Evolutionary conservation across 64 coral and sea anemone species (phyloP).

Genomic region (Porites lutea): DNA sequence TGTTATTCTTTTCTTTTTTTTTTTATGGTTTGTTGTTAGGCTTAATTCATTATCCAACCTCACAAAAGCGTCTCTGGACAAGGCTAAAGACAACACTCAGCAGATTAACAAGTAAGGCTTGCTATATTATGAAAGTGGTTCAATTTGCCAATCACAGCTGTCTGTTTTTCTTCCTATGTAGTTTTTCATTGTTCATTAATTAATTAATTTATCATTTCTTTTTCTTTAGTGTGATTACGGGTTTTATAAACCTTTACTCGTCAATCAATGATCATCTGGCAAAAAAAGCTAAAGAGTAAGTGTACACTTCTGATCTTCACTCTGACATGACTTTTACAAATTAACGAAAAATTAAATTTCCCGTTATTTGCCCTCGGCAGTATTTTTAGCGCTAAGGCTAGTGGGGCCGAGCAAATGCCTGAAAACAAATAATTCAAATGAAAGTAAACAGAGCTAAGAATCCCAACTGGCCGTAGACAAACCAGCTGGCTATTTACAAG

Average conservation of each 20-base stretch:
- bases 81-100: background rate
- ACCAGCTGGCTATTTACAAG: no score
- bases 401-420: no score
- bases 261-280: slow-evolving; percentile 18
- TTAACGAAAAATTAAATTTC: no score
- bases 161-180: background rate
- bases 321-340: no score
- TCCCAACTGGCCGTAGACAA: no score
- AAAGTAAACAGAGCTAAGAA: no score
- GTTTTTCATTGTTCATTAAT: no score
- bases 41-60: background rate
- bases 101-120: slow-evolving; percentile 25
- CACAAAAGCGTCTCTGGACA: slow-evolving; percentile 1
- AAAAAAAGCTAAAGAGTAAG: slow-evolving; percentile 2
- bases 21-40: background rate
- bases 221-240: background rate
- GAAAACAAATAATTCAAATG: no score
- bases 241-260: background rate
- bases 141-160: background rate
- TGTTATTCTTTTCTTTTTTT: background rate
- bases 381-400: no score
- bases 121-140: no score
- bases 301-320: no score
- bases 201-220: background rate
- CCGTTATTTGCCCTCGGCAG: no score